Conservation (phyloP, 92 coral and sea anemone genomes). For the Phenganax stokvisi region DNA sequence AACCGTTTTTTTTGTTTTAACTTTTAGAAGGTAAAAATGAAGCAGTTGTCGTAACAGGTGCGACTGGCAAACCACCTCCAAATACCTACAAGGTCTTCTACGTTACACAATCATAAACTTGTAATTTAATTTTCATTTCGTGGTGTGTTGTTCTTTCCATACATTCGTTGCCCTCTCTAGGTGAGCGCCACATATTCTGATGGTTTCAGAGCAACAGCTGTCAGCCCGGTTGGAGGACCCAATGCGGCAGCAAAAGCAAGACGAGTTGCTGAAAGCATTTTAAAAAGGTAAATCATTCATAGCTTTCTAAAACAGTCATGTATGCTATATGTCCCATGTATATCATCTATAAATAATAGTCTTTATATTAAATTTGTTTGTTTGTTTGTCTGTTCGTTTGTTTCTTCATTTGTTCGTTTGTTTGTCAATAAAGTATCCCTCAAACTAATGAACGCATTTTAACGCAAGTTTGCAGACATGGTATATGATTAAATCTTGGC, state of each 20-base stretch:
- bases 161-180: constrained; percentile 35
- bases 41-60: constrained; percentile 93
- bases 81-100: constrained; percentile 71
- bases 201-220: constrained; percentile 95
- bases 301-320: too few relatives aligned
- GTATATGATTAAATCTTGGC: too few relatives aligned
- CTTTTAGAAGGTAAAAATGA: constrained; percentile 65
- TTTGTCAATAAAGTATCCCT: too few relatives aligned
- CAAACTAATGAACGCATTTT: too few relatives aligned
- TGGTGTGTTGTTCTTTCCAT: neutral
- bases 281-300: constrained; percentile 57
- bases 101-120: neutral
- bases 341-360: neutral
- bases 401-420: too few relatives aligned
- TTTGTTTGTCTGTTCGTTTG: too few relatives aligned
- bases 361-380: too few relatives aligned
- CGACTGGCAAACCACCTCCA: constrained; percentile 74
- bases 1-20: neutral
- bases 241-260: constrained; percentile 87
- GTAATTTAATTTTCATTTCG: neutral
- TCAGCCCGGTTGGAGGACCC: constrained; percentile 97
- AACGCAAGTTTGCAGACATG: too few relatives aligned
- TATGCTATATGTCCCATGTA: neutral
- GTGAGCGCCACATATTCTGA: constrained; percentile 95
- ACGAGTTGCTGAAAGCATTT: constrained; percentile 81